Evolutionary conservation across 2,888 invertebrate genomes (phyloP), one percentile per base, ranked within the genome.

Genomic region (Tinea trinotella): DNA sequence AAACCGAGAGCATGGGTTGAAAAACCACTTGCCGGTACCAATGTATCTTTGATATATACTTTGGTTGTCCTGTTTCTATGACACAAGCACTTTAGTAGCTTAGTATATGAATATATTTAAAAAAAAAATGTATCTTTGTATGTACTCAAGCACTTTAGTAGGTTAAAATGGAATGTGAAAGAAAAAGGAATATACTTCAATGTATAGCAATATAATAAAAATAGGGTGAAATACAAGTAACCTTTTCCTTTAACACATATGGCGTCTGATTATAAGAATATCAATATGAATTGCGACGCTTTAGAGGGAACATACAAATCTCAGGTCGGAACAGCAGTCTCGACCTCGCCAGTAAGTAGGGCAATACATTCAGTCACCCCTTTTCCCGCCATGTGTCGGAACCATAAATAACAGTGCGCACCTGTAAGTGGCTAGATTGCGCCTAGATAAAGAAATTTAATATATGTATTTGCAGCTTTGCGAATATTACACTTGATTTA

Each of bases 391-490:
- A 77, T 70, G 70, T 78, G 76, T 69, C 71, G 65, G 67, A 63
- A 66, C 63, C 73, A 76, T 81, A 80, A 80, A 81, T 79, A 71
- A 74, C 67, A 64, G 60, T 61, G 67, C 74, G 67, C 77, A 81
- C 79, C 81, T 81, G 78, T 70, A 74, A 74, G 74, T 70, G 63
- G 69, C 73, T 71, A 74, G 78, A 76, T 77, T 68, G 72, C 61
- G 65, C 66, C 67, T 72, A 74, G 74, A 77, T 76, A 77, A 76
- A 77, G 75, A 76, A 74, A 75, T 73, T 72, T 74, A 73, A 74
- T 76, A 71, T 71, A 50, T 50, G 50, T 50, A 50, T 50, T 50
- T 50, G 50, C 50, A 50, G 50, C 50, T 50, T 50, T 22, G 50
- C 24, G 50, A 50, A 50, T 50, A 50, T 50, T 50, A 50, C 13